Conservation (phyloP, 2,888 invertebrate genomes). For the Panzeria rudis region DNA sequence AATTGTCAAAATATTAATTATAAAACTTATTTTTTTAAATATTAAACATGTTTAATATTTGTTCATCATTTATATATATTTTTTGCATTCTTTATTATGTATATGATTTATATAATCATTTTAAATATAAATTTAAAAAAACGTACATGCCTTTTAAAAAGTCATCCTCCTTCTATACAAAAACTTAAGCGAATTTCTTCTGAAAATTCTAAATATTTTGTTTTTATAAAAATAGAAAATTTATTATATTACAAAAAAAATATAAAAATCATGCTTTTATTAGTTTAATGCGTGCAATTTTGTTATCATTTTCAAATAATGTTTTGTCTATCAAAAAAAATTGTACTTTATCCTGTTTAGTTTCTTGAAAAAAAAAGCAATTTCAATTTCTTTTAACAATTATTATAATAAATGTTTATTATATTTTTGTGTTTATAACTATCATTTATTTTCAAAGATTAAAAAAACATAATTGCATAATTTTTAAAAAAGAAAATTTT, state of each 20-base stretch:
- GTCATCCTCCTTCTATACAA: conserved; percentile 60
- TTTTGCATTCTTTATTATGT: conserved; percentile 35
- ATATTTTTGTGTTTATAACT: conserved; percentile 64
- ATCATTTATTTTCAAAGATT: conserved; percentile 60
- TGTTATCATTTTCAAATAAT: conserved; percentile 57
- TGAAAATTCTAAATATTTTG: conserved; percentile 68
- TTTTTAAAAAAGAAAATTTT: conserved; percentile 69
- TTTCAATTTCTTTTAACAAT: conserved; percentile 53
- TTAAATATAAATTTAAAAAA: conserved; percentile 51
- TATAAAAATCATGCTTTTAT: conserved; percentile 68
- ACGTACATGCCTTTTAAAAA: conserved; percentile 67
- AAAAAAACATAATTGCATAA: conserved; percentile 68
- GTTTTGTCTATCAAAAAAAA: conserved; percentile 63
- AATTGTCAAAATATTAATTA: conserved; percentile 66
- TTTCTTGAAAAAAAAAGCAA: conserved; percentile 59
- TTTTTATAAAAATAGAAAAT: conserved; percentile 69
- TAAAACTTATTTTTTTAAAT: conserved; percentile 64
- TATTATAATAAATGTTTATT: conserved; percentile 53
- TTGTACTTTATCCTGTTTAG: conserved; percentile 65
- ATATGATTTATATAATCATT: conserved; percentile 64
- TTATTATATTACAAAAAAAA: conserved; percentile 61
- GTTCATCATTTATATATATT: conserved; percentile 57
- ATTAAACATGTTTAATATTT: conserved; percentile 49
- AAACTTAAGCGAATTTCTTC: conserved; percentile 67
- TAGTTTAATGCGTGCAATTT: conserved; percentile 73